Percentiles rank a stretch among this genome's conserved stretches.
These are phyloP conservation scores for Meta bourneti DNA, from an alignment of 2,888 invertebrate species.

Conservation along the genomic window DNA sequence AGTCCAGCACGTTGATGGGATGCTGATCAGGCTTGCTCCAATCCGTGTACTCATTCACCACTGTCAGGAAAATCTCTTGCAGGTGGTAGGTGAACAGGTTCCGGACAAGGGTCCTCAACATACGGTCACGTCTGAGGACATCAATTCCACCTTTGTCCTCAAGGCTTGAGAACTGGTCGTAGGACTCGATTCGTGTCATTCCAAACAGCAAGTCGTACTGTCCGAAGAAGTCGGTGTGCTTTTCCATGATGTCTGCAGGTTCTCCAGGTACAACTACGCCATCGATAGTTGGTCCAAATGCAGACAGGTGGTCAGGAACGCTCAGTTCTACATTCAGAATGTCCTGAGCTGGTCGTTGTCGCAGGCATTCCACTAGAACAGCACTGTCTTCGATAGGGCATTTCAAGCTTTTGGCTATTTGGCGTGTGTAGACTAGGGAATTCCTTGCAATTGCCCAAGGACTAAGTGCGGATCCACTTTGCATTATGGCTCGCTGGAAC, in stretches of 20 bases:
- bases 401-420: conserved; percentile 83
- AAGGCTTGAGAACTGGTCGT: conserved; percentile 93
- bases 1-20: conserved; percentile 81
- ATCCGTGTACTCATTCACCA: conserved; percentile 97
- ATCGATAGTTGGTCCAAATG: conserved; percentile 96
- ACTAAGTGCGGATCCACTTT: conserved; percentile 89
- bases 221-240: conserved; percentile 64
- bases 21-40: conserved; percentile 89
- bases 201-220: conserved; percentile 81
- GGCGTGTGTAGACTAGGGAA: conserved; percentile 82
- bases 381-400: conserved; percentile 82
- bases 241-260: conserved; percentile 79
- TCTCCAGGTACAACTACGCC: conserved; percentile 92
- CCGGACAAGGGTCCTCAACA: conserved; percentile 82
- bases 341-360: conserved; percentile 83
- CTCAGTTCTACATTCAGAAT: conserved; percentile 65
- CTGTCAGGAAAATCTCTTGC: conserved; percentile 80
- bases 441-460: conserved; percentile 88
- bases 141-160: conserved; percentile 94
- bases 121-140: conserved; percentile 92
- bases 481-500: conserved; percentile 87
- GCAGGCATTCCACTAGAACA: conserved; percentile 82
- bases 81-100: conserved; percentile 78
- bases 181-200: conserved; percentile 86
- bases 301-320: conserved; percentile 87